phyloP scores from a whole-genome alignment of 2,888 invertebrate species.

The Apoda limacodes region DNA sequence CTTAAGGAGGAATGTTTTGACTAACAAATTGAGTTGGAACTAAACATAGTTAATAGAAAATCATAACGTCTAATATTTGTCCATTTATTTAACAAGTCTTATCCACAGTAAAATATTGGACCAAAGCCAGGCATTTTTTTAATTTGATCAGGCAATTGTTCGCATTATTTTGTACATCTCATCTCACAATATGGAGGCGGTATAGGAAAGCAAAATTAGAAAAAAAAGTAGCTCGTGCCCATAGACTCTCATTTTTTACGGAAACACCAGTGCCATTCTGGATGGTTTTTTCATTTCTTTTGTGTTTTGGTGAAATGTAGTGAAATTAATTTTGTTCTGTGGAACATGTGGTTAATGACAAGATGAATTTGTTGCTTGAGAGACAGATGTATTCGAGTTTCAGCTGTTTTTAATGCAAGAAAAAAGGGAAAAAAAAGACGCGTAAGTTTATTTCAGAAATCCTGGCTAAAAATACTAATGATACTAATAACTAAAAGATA shows the following conservation, averaged over 20 bases:
- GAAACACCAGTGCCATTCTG: slow-evolving; percentile 37
- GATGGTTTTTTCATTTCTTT: slow-evolving; percentile 33
- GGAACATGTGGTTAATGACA: slow-evolving; percentile 47
- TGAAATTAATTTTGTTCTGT: slow-evolving; percentile 41
- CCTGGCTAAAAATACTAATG: too few species aligned
- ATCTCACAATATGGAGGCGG: slow-evolving; percentile 1
- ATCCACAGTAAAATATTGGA: slow-evolving; percentile 31
- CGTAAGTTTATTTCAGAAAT: too few species aligned
- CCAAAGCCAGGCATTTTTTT: slow-evolving; percentile 40
- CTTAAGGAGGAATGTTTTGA: too few species aligned
- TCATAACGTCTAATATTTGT: not conserved
- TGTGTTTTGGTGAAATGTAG: slow-evolving; percentile 39
- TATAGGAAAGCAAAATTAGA: slow-evolving; percentile 28
- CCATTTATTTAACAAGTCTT: slow-evolving; percentile 14
- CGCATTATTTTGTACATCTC: slow-evolving; percentile 35
- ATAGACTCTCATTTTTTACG: slow-evolving; percentile 54
- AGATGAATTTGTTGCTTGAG: slow-evolving; percentile 26
- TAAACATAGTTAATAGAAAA: too few species aligned
- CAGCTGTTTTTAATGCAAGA: too few species aligned
- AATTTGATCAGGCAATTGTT: slow-evolving; percentile 61
- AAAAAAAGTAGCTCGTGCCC: slow-evolving; percentile 53
- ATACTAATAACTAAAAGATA: too few species aligned
- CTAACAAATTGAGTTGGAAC: too few species aligned
- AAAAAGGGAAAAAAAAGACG: too few species aligned
- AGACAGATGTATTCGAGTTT: slow-evolving; percentile 34